Conservation (phyloP, 1,140 invertebrate genomes). For the Catajapyx aquilonaris region DNA sequence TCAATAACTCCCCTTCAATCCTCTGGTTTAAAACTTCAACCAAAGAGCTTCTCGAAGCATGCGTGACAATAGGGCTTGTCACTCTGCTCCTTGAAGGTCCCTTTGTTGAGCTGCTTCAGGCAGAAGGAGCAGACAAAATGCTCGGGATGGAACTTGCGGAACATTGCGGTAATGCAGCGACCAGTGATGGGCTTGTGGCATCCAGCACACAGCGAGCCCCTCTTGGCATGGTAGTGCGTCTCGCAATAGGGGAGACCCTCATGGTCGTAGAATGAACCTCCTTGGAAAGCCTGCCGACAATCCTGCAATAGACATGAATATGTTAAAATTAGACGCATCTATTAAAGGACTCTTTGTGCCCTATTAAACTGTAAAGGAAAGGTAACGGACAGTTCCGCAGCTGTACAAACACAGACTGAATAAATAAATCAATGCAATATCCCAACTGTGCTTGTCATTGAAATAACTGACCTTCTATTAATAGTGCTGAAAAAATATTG, state of each 20-base stretch:
- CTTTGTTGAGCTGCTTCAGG: conserved; percentile 87
- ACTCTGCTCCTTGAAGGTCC: conserved; percentile 95
- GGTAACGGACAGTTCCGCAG: too few relatives aligned
- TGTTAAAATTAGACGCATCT: not conserved
- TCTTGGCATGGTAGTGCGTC: conserved; percentile 90
- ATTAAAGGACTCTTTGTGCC: not conserved
- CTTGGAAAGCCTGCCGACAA: conserved; percentile 77
- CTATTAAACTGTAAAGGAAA: too few relatives aligned
- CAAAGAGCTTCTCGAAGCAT: conserved; percentile 94
- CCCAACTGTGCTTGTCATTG: too few relatives aligned
- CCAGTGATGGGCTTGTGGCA: conserved; percentile 94
- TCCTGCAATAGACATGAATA: conserved; percentile 36
- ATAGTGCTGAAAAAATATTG: too few relatives aligned
- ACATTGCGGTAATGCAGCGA: conserved; percentile 97
- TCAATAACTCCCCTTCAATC: too few relatives aligned
- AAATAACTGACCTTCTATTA: too few relatives aligned
- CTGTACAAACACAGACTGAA: too few relatives aligned
- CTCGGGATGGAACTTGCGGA: conserved; percentile 95
- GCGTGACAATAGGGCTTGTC: conserved; percentile 95
- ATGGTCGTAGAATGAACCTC: conserved; percentile 86
- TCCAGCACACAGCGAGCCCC: conserved; percentile 87
- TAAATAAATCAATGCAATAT: too few relatives aligned
- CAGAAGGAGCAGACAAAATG: conserved; percentile 98
- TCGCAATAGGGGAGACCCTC: conserved; percentile 94
- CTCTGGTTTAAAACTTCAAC: too few relatives aligned